These are phyloP conservation scores for Drosophila peninsularis DNA, from an alignment of 2,888 invertebrate species.

Conservation along the genomic window DNA sequence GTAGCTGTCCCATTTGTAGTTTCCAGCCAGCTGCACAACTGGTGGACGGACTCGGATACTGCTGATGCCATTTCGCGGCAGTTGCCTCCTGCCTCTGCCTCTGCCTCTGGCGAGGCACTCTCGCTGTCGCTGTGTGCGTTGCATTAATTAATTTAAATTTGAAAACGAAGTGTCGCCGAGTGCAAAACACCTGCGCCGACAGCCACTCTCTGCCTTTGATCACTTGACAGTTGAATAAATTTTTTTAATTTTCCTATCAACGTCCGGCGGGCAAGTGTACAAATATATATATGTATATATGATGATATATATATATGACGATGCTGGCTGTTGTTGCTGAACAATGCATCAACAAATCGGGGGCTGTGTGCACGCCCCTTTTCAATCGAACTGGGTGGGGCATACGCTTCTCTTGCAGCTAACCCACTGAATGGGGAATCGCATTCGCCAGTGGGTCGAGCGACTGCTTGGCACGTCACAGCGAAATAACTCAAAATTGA, in stretches of 20 bases:
- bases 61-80: conserved; percentile 45
- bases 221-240: conserved; percentile 78
- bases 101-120: conserved; percentile 6
- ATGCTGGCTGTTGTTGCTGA: conserved; percentile 20
- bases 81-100: conserved; percentile 6
- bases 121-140: conserved; percentile 48
- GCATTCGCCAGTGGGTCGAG: conserved; percentile 39
- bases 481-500: conserved; percentile 77
- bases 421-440: conserved; percentile 60
- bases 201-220: conserved; percentile 72
- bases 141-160: conserved; percentile 80
- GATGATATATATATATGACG: neutral
- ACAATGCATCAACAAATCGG: conserved; percentile 21
- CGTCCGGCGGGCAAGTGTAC: conserved; percentile 31
- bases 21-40: conserved; percentile 64
- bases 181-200: conserved; percentile 80
- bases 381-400: conserved; percentile 48
- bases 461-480: conserved; percentile 60
- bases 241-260: conserved; percentile 75
- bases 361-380: conserved; percentile 36
- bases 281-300: neutral
- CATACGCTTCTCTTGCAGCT: conserved; percentile 32
- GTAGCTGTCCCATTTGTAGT: conserved; percentile 72
- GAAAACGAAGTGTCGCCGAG: conserved; percentile 77
- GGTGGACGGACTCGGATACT: conserved; percentile 38